Base-by-base conservation (phyloP, 1,140 invertebrate species). In the Drosophila auraria region DNA sequence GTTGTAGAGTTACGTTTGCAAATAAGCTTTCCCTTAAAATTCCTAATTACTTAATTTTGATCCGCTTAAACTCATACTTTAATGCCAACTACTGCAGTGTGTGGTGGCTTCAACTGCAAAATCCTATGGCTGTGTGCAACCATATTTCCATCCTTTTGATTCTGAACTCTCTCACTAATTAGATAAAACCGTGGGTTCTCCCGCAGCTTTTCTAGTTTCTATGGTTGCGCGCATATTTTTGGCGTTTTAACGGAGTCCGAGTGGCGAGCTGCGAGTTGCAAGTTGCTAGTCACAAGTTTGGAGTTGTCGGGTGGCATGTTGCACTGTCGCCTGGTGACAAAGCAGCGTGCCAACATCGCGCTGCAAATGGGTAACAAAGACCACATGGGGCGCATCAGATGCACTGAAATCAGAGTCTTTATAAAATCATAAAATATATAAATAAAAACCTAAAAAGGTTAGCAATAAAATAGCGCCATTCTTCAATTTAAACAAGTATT, bases 191-290 rank as follows among this genome's bases (percentile, higher is more conserved):
- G 30, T 47, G 25, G 57, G 30, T 23, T 44, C 47, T 42, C 44
- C 36, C 36, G 36, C 42, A 40, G 40, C 30, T 68, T 70, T 61
- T 36, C 40, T 33, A 62, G 76, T 71, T 78, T 57, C 53, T 78
- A 58, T 63, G 63, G 75, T 78, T 69, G 57, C 40, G 25, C 17
- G 74, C 47, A 58, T 75, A 56, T 64, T 50, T 75, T 60, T 74
- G 40, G 38, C 62, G 47, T 20, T 74, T 75, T 56, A 53, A n/a
- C 56, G 47, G 27, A 50, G 63, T 44, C 38, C 64, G 45, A 66
- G 38, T 54, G 60, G 60, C 64, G 66, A 72, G 69, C 40, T 38
- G 69, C 36, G n/a, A 68, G 69, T 44, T 51, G 42, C 27, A 47
- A 53, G 47, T 45, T 33, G 27, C 25, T 8, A 64, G 47, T 36